These are phyloP conservation scores for Embidobia sp. DNA, from an alignment of 2,888 invertebrate genomes.

Conservation along the genomic window DNA sequence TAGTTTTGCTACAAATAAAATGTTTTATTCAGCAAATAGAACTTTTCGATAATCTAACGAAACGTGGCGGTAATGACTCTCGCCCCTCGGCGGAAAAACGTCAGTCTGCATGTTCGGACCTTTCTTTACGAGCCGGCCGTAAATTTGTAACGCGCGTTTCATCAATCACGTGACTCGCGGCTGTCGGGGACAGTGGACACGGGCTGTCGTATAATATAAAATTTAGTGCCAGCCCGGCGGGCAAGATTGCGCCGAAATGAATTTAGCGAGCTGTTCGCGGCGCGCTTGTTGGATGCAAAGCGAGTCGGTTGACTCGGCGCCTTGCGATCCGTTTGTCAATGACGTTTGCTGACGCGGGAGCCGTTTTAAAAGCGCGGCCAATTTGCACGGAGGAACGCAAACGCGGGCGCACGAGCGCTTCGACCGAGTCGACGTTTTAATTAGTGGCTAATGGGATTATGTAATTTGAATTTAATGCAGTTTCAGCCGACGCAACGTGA, in stretches of 20 bases:
- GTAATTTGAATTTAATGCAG: conserved; percentile 2
- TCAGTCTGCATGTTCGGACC: conserved; percentile 18
- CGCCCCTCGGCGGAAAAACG: no score
- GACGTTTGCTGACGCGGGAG: no score
- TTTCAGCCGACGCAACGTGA: not conserved
- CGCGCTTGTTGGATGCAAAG: conserved; percentile 26
- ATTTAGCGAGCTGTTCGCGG: conserved; percentile 47
- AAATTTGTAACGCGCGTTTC: conserved; percentile 65
- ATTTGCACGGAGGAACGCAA: not conserved
- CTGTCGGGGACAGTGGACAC: conserved; percentile 63
- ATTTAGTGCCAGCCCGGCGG: conserved; percentile 58
- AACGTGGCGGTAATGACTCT: no score
- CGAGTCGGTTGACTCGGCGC: conserved; percentile 31
- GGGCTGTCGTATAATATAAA: conserved; percentile 52
- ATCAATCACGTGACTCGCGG: conserved; percentile 62
- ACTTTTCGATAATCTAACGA: conserved; percentile 42
- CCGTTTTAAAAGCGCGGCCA: no score
- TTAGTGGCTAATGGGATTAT: conserved; percentile 3
- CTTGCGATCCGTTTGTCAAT: not conserved
- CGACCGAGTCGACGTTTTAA: not conserved
- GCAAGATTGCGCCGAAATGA: conserved; percentile 61
- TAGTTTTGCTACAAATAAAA: no score
- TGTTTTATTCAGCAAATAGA: no score
- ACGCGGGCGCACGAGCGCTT: not conserved
- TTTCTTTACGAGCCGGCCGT: conserved; percentile 51